Conservation (phyloP, 2,113 vertebrate genomes). For the Melanostigma gelatinosum region DNA sequence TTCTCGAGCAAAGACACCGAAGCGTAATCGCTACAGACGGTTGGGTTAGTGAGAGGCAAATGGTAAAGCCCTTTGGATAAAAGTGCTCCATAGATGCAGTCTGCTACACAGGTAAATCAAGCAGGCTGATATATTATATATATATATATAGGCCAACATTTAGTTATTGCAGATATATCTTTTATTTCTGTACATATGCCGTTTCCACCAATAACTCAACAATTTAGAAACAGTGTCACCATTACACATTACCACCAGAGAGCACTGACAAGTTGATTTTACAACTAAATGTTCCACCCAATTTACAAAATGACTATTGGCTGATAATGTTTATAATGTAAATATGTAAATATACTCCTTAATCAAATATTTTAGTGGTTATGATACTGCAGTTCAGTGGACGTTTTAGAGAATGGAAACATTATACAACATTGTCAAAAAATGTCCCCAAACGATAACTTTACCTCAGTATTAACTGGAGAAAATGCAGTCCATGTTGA, state of each 20-base stretch:
- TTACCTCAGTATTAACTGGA: neutral
- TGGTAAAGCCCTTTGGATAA: neutral
- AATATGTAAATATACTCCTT: neutral
- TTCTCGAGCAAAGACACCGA: neutral
- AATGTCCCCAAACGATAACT: neutral
- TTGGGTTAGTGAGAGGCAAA: neutral
- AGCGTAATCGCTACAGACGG: neutral
- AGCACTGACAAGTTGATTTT: neutral
- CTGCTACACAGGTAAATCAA: neutral
- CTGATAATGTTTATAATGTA: neutral
- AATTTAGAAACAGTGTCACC: neutral
- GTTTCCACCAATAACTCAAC: neutral
- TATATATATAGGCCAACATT: neutral
- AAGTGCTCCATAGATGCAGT: neutral
- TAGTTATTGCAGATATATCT: neutral
- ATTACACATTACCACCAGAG: neutral
- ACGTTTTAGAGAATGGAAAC: neutral
- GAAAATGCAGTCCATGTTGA: neutral
- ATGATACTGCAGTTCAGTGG: neutral
- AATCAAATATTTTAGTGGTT: neutral
- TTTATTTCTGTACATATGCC: neutral
- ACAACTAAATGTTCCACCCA: neutral
- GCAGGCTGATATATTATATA: neutral
- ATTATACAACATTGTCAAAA: neutral
- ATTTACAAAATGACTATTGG: no score